Evolutionary conservation across 2,888 invertebrate genomes (phyloP).

Genomic region (Athalia circularis): DNA sequence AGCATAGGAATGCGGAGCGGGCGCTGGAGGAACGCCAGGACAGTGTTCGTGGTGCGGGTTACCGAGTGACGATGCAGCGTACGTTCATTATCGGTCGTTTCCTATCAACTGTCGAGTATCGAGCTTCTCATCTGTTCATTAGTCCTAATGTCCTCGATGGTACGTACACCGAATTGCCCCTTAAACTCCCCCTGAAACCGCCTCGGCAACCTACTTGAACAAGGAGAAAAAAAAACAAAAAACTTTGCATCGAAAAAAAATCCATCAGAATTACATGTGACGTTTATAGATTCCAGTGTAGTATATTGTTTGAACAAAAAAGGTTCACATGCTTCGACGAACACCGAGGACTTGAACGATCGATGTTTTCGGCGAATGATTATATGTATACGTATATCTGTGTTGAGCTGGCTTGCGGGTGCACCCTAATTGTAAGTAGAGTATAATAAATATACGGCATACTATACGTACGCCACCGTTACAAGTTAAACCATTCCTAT

Average conservation of each 20-base stretch:
- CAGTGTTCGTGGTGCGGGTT: constrained; percentile 54
- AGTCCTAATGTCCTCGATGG: constrained; percentile 64
- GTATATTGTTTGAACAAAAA: not conserved
- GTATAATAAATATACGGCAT: no score
- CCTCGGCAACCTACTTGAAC: not conserved
- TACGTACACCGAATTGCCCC: constrained; percentile 43
- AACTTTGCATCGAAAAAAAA: no score
- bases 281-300: not conserved
- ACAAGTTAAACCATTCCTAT: not conserved
- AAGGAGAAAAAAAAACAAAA: no score
- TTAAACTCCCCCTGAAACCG: not conserved
- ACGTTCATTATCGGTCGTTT: constrained; percentile 3
- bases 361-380: no score
- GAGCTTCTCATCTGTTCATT: constrained; percentile 66
- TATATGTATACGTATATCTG: no score
- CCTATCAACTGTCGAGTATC: constrained; percentile 16
- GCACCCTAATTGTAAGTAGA: no score
- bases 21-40: constrained; percentile 17
- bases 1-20: constrained; percentile 31
- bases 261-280: not conserved
- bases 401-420: no score
- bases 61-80: not conserved
- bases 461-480: no score
- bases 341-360: no score
- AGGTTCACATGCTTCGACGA: no score